phyloP scores from a whole-genome alignment of 2,113 vertebrate species.

The Mormyrus lacerda region DNA sequence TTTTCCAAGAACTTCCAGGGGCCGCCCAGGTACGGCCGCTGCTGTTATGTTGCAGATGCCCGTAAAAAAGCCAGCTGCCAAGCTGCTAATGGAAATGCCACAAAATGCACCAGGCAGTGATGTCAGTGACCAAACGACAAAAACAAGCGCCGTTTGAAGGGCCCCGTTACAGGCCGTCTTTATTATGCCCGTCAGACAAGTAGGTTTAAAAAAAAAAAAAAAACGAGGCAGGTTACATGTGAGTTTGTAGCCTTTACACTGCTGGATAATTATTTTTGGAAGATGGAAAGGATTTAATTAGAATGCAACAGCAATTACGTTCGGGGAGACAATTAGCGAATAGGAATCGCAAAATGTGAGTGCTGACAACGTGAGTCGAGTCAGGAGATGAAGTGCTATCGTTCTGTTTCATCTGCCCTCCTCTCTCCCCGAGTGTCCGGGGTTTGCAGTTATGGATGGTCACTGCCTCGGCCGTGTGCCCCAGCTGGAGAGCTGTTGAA shows the following conservation, averaged over 20 bases:
- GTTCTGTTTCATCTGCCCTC: neutral
- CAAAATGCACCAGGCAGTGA: neutral
- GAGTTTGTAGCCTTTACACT: neutral
- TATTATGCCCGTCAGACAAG: neutral
- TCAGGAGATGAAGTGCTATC: neutral
- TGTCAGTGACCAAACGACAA: neutral
- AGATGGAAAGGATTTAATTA: slow-evolving; percentile 3
- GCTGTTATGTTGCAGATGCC: neutral
- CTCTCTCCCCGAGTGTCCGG: neutral
- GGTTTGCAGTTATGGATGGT: neutral
- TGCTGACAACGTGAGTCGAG: neutral
- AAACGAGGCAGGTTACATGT: neutral
- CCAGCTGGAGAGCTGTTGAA: slow-evolving; percentile 11
- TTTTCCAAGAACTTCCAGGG: neutral
- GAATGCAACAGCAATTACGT: neutral
- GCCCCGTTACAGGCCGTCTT: neutral
- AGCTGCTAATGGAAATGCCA: neutral
- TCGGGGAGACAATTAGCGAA: neutral
- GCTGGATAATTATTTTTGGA: neutral
- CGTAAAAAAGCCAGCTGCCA: neutral
- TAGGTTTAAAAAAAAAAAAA: too few relatives aligned
- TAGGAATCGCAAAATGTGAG: neutral
- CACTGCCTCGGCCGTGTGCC: slow-evolving; percentile 23
- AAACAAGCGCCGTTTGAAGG: neutral
- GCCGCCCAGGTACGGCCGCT: neutral